Evolutionary conservation across 2,888 invertebrate species (phyloP).

Genomic region (Plebejus argus): DNA sequence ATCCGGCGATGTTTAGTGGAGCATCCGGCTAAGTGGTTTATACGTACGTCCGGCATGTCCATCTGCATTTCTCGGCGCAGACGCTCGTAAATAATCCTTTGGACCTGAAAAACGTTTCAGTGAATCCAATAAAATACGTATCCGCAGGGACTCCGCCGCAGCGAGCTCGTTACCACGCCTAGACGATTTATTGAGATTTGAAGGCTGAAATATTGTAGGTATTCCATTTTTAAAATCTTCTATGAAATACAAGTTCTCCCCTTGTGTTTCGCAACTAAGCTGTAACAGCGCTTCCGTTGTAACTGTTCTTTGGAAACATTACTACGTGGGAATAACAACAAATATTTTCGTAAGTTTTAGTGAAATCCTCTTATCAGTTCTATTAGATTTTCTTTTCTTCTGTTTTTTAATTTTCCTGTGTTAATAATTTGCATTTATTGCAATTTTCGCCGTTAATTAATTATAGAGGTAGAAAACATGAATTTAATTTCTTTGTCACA

Average conservation of each 20-base stretch:
- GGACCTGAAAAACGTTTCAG: constrained; percentile 80
- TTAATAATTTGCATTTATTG: neutral
- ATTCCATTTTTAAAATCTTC: constrained; percentile 74
- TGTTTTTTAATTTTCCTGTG: neutral
- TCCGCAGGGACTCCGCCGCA: constrained; percentile 79
- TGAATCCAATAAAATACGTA: constrained; percentile 81
- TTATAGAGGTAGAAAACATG: neutral
- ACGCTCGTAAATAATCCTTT: constrained; percentile 79
- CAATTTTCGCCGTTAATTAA: no score
- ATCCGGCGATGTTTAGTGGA: constrained; percentile 39
- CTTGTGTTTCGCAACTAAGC: constrained; percentile 39
- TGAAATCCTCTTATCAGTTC: constrained; percentile 57
- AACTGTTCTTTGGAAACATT: constrained; percentile 30
- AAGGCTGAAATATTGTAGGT: constrained; percentile 79
- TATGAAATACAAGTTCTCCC: constrained; percentile 62
- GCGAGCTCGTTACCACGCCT: constrained; percentile 79
- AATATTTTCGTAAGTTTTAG: constrained; percentile 24
- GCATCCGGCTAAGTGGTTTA: constrained; percentile 46
- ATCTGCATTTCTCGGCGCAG: constrained; percentile 78
- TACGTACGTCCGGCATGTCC: constrained; percentile 53
- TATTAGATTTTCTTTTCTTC: neutral
- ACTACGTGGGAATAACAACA: constrained; percentile 22
- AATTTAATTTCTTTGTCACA: neutral
- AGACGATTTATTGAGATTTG: constrained; percentile 81
- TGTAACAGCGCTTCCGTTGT: constrained; percentile 14